Evolutionary conservation across 64 coral and sea anemone genomes (phyloP).

Genomic region (Montipora capricornis): DNA sequence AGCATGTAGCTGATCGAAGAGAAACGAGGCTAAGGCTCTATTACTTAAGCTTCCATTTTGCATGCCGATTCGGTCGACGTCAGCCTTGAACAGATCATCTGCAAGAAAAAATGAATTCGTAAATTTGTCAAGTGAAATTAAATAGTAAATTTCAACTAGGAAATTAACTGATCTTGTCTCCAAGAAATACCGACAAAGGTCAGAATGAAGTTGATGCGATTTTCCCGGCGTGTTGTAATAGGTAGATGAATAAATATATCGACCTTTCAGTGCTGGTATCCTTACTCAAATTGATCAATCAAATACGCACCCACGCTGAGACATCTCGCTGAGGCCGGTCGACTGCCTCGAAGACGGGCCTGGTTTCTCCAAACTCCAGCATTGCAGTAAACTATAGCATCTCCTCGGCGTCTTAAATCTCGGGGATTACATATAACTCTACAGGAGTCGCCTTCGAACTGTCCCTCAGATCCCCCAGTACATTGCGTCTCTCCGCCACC

Average conservation of each 20-base stretch:
- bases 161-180: too few relatives aligned
- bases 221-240: too few relatives aligned
- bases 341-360: not conserved
- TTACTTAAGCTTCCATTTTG: not conserved
- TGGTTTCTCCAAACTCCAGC: slow-evolving; percentile 32
- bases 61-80: not conserved
- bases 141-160: too few relatives aligned
- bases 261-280: too few relatives aligned
- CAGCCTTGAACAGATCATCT: not conserved
- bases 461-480: not conserved
- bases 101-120: not conserved
- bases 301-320: not conserved
- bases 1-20: not conserved
- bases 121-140: too few relatives aligned
- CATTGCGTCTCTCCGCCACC: not conserved
- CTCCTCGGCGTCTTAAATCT: slow-evolving; percentile 18
- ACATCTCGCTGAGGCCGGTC: not conserved
- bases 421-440: not conserved
- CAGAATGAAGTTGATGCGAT: too few relatives aligned
- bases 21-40: not conserved
- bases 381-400: slow-evolving; percentile 8
- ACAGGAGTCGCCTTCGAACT: slow-evolving; percentile 39
- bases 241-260: too few relatives aligned
- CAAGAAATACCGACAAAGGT: too few relatives aligned
- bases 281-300: not conserved